Percentiles rank a stretch among this genome's conserved stretches.
Conservation (phyloP, 2,113 vertebrate genomes). For the Saimiri boliviensis region DNA sequence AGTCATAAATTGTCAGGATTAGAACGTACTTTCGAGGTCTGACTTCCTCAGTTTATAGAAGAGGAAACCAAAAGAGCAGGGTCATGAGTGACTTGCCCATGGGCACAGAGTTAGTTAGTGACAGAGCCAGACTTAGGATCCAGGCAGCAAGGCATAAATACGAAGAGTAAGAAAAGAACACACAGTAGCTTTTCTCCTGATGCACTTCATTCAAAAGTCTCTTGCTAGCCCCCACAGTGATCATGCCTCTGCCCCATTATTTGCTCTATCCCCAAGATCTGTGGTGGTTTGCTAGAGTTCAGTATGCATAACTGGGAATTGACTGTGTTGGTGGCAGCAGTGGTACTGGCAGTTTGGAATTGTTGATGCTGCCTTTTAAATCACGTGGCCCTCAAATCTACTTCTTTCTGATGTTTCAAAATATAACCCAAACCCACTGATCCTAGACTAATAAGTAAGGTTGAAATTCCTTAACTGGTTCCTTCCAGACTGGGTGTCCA, state of each 20-base stretch:
- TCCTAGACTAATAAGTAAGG: not conserved
- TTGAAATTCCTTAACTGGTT: constrained; percentile 22
- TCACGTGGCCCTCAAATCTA: not conserved
- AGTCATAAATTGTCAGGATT: not conserved
- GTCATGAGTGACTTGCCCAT: not conserved
- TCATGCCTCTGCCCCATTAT: not conserved
- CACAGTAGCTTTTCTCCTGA: not conserved
- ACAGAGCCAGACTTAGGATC: not conserved
- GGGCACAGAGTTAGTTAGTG: not conserved
- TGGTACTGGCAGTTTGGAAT: not conserved
- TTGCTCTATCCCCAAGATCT: not conserved
- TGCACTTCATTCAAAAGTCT: not conserved
- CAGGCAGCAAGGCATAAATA: not conserved
- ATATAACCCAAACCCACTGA: not conserved
- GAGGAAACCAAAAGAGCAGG: not conserved
- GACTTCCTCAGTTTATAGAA: not conserved
- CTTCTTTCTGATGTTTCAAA: constrained; percentile 14
- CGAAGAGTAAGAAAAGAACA: not conserved
- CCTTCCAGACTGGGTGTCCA: not conserved
- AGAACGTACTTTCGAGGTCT: not conserved
- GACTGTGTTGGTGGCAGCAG: not conserved
- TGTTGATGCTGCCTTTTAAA: not conserved
- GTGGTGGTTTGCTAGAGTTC: not conserved
- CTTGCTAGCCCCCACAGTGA: not conserved
- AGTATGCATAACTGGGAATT: not conserved